phyloP scores from a whole-genome alignment of 1,140 invertebrate genomes.

The Tetranychus cinnabarinus region DNA sequence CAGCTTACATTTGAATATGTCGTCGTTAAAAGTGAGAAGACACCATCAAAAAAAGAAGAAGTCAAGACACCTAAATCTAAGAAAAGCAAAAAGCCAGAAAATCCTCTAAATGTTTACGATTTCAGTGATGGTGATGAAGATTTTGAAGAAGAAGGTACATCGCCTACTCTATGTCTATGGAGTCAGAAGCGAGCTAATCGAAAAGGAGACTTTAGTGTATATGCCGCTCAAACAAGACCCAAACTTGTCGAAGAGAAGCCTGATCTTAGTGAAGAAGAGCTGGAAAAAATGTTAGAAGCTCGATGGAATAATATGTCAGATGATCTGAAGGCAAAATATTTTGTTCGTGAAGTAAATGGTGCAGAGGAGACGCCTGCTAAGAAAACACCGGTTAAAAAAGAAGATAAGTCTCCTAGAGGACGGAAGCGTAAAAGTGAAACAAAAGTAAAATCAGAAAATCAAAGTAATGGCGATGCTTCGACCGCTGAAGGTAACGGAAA shows the following conservation, averaged over 20 bases:
- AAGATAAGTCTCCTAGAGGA: neutral
- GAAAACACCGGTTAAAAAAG: neutral
- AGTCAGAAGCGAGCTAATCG: neutral
- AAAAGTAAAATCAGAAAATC: neutral
- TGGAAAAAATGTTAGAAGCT: conserved; percentile 18
- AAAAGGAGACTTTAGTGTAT: conserved; percentile 18
- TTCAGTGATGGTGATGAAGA: conserved; percentile 3
- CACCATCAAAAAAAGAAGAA: neutral
- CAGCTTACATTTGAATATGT: conserved; percentile 8
- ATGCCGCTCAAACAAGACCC: conserved; percentile 18
- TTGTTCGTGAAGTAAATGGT: neutral
- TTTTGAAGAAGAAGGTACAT: neutral
- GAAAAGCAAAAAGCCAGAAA: neutral
- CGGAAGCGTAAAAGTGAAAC: neutral
- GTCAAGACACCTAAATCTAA: neutral
- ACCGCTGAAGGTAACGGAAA: neutral
- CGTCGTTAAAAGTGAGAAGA: conserved; percentile 10
- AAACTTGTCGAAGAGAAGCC: conserved; percentile 19
- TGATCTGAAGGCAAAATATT: conserved; percentile 15
- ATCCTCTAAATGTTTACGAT: conserved; percentile 3
- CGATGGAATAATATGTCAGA: conserved; percentile 21
- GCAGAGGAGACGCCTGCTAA: neutral
- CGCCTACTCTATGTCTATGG: neutral
- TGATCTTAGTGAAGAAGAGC: conserved; percentile 16
- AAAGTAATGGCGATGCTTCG: neutral